Conservation (phyloP, 2,797 vertebrate genomes). For the Betta splendens region DNA sequence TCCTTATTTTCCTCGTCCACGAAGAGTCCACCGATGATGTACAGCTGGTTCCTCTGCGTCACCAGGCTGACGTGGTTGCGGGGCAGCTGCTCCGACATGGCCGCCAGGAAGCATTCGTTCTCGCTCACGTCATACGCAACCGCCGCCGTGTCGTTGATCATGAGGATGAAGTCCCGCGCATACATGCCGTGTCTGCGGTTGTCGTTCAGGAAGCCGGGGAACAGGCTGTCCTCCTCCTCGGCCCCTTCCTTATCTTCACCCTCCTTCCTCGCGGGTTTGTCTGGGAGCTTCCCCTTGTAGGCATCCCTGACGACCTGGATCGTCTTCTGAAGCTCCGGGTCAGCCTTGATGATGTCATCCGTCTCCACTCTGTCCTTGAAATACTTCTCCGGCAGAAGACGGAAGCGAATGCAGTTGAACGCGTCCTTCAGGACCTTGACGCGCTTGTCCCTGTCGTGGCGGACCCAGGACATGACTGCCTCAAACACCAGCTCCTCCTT, state of each 20-base stretch:
- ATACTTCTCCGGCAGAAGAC: conserved; percentile 93
- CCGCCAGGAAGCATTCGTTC: conserved; percentile 95
- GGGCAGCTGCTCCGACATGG: conserved; percentile 94
- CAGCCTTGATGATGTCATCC: conserved; percentile 90
- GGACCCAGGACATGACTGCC: conserved; percentile 93
- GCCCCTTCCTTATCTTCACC: conserved; percentile 71
- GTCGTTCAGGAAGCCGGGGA: conserved; percentile 95
- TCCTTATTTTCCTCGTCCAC: conserved; percentile 97
- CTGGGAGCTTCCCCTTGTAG: conserved; percentile 93
- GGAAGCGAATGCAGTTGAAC: conserved; percentile 95
- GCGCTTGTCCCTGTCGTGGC: conserved; percentile 89
- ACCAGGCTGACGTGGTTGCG: conserved; percentile 94
- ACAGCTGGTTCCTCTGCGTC: conserved; percentile 89
- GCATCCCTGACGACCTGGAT: conserved; percentile 92
- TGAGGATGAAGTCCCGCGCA: conserved; percentile 89
- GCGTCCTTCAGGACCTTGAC: conserved; percentile 89
- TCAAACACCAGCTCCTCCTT: conserved; percentile 95
- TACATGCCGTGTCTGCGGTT: conserved; percentile 93
- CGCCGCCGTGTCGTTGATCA: conserved; percentile 94
- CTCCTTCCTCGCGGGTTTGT: conserved; percentile 78
- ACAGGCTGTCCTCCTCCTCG: conserved; percentile 84
- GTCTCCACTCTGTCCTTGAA: conserved; percentile 93
- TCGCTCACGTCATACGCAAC: conserved; percentile 95
- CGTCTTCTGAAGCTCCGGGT: conserved; percentile 92
- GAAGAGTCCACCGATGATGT: conserved; percentile 92